Evolutionary conservation across 2,888 invertebrate genomes (phyloP).

Genomic region (Stenolophus ochropezus): DNA sequence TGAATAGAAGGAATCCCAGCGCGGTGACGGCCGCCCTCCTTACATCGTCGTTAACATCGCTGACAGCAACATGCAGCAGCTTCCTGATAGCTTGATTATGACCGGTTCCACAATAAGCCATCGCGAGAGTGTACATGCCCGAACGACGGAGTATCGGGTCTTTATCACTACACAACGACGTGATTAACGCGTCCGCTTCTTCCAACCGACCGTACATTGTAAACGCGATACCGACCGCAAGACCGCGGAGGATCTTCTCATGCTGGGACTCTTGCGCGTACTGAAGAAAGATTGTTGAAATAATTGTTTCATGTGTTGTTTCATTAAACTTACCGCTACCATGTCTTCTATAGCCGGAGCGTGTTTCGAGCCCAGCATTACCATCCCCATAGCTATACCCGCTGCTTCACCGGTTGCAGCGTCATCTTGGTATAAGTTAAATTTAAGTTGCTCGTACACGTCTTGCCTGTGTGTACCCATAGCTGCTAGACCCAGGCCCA

Average conservation of each 20-base stretch:
- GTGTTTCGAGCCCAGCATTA: constrained; percentile 97
- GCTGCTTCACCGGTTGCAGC: constrained; percentile 99
- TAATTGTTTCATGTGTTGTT: background rate
- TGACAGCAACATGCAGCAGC: constrained; percentile 95
- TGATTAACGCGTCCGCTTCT: constrained; percentile 95
- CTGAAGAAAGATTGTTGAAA: constrained; percentile 69
- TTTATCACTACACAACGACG: constrained; percentile 92
- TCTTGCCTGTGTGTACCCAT: constrained; percentile 98
- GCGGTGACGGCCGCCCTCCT: constrained; percentile 98
- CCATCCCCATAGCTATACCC: constrained; percentile 99
- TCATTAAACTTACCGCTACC: constrained; percentile 88
- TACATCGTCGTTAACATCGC: constrained; percentile 99
- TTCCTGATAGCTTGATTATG: constrained; percentile 97
- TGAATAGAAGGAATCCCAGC: constrained; percentile 97
- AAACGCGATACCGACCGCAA: constrained; percentile 96
- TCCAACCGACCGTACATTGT: constrained; percentile 98
- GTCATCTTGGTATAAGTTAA: constrained; percentile 98
- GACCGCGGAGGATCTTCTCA: constrained; percentile 97
- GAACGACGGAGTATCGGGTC: constrained; percentile 96
- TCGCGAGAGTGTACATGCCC: constrained; percentile 98
- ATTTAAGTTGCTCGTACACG: constrained; percentile 97
- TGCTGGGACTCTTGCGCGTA: constrained; percentile 98
- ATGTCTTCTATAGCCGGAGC: constrained; percentile 93
- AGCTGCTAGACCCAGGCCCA: constrained; percentile 97
- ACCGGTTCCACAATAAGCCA: constrained; percentile 98